Evolutionary conservation across 35 echinoderm and acorn worm genomes (phyloP).

Genomic region (Nesometra sesokonis): DNA sequence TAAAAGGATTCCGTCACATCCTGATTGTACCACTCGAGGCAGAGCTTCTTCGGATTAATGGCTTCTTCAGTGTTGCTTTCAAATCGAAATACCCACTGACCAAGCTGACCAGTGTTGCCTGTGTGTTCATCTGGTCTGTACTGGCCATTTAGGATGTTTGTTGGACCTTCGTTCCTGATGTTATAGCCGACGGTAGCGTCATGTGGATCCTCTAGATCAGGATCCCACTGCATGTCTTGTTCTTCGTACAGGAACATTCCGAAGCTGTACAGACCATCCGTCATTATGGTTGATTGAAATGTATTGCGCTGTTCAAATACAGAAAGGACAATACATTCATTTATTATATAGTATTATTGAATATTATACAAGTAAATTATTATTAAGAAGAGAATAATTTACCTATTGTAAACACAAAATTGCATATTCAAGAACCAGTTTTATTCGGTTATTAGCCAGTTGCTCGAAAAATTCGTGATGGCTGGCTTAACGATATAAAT

Average conservation of each 20-base stretch:
- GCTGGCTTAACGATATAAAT: no score
- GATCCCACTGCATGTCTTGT: slow-evolving; percentile 40
- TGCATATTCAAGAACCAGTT: no score
- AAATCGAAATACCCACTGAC: slow-evolving; percentile 43
- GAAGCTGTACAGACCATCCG: slow-evolving; percentile 35
- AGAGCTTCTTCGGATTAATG: slow-evolving; percentile 27
- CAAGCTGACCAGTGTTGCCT: slow-evolving; percentile 37
- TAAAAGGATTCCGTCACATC: not conserved
- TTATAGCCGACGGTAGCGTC: slow-evolving; percentile 49
- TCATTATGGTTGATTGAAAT: slow-evolving; percentile 48
- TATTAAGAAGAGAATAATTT: no score
- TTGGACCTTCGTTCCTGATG: slow-evolving; percentile 5
- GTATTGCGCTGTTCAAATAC: slow-evolving; percentile 5
- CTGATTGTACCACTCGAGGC: slow-evolving; percentile 27
- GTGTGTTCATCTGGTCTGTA: slow-evolving; percentile 32
- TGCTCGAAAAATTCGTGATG: no score
- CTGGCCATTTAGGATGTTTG: not conserved
- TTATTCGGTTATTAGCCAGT: no score
- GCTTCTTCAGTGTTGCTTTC: slow-evolving; percentile 37
- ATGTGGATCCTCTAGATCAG: not conserved
- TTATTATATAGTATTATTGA: no score
- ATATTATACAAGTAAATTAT: no score
- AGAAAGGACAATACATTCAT: no score
- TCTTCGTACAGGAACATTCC: slow-evolving; percentile 43
- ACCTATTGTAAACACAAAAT: no score